Conservation (phyloP, 2,888 invertebrate genomes). For the Cheilosia impressa region DNA sequence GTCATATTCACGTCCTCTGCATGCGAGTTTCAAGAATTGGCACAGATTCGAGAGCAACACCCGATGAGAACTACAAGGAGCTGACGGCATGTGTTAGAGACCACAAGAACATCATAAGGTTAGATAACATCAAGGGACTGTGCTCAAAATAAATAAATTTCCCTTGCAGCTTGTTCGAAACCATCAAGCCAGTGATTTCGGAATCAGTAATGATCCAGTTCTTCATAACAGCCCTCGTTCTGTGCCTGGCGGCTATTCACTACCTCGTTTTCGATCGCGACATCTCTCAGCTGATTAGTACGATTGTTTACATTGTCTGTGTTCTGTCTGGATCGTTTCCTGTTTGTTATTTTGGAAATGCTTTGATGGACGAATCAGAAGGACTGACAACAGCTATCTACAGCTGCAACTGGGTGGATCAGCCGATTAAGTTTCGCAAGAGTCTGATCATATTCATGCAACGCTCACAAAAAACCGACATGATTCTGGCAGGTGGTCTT, state of each 20-base stretch:
- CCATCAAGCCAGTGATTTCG: constrained; percentile 17
- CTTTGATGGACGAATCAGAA: constrained; percentile 31
- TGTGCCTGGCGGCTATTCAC: constrained; percentile 46
- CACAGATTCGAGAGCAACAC: background rate
- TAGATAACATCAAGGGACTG: background rate
- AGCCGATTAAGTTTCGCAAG: constrained; percentile 31
- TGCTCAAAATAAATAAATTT: background rate
- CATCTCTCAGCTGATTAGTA: constrained; percentile 17
- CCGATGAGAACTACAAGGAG: constrained; percentile 23
- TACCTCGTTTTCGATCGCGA: constrained; percentile 24
- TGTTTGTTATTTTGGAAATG: constrained; percentile 43
- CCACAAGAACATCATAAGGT: constrained; percentile 43
- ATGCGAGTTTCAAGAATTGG: constrained; percentile 51
- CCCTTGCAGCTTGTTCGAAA: constrained; percentile 29
- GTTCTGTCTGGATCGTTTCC: constrained; percentile 34
- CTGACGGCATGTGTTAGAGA: constrained; percentile 38
- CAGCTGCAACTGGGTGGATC: constrained; percentile 53
- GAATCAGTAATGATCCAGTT: constrained; percentile 36
- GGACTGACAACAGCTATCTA: constrained; percentile 29
- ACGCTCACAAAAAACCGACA: constrained; percentile 28
- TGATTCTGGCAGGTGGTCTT: constrained; percentile 41
- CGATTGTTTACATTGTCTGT: constrained; percentile 19
- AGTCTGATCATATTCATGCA: constrained; percentile 55
- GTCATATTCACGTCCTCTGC: constrained; percentile 27
- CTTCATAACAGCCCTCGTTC: constrained; percentile 25